Evolutionary conservation across 1,140 invertebrate species (phyloP).

Genomic region (Ceratina australensis): DNA sequence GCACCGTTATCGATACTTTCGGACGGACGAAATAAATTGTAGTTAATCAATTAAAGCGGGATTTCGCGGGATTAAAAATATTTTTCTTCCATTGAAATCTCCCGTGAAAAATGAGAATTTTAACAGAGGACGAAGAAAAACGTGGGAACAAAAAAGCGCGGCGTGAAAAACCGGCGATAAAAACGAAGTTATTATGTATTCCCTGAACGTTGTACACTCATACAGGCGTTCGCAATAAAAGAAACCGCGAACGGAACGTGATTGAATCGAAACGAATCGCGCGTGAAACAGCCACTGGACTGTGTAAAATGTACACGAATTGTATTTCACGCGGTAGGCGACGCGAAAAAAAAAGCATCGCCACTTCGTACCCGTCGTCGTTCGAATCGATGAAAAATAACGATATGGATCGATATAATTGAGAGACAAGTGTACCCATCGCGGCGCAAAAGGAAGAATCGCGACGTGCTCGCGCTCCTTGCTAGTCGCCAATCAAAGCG

Average conservation of each 20-base stretch:
- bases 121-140: not conserved
- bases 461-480: not conserved
- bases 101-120: too few species aligned
- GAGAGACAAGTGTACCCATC: not conserved
- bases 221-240: not conserved
- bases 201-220: not conserved
- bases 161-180: not conserved
- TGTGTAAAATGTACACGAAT: slow-evolving; percentile 26
- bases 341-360: not conserved
- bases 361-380: not conserved
- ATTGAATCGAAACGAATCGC: slow-evolving; percentile 28
- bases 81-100: too few species aligned
- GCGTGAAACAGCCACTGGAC: slow-evolving; percentile 35
- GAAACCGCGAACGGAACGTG: slow-evolving; percentile 19
- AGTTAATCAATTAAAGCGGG: too few species aligned
- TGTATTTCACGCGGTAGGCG: slow-evolving; percentile 19
- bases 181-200: slow-evolving; percentile 17
- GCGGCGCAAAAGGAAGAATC: not conserved
- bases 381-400: not conserved
- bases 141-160: not conserved
- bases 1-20: not conserved
- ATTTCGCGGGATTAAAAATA: too few species aligned
- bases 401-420: not conserved
- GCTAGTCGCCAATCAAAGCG: slow-evolving; percentile 31
- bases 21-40: too few species aligned